Conservation (phyloP, 2,888 invertebrate genomes). For the Leucoma salicis region DNA sequence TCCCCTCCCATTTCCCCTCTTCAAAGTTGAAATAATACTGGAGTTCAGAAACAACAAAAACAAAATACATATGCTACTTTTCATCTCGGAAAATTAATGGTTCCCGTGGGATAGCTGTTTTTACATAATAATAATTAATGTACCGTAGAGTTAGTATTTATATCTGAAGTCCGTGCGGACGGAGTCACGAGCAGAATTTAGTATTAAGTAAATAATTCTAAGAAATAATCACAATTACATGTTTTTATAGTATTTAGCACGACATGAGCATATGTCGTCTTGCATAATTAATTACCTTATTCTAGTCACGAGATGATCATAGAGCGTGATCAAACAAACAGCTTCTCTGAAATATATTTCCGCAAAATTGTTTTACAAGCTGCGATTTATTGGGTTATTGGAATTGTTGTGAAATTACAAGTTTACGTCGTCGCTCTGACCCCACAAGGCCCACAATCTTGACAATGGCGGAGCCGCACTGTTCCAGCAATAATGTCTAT, state of each 20-base stretch:
- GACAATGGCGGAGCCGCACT: constrained; percentile 74
- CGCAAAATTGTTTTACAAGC: constrained; percentile 73
- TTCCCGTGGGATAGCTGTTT: too few species aligned
- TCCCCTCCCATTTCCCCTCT: too few species aligned
- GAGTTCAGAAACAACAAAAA: too few species aligned
- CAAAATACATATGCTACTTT: too few species aligned
- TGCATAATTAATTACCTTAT: constrained; percentile 70
- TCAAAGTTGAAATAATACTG: too few species aligned
- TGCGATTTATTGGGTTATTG: constrained; percentile 74
- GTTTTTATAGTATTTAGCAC: constrained; percentile 31
- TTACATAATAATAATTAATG: too few species aligned
- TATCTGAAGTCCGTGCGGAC: too few species aligned
- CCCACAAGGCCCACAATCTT: constrained; percentile 82
- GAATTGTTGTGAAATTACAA: constrained; percentile 74
- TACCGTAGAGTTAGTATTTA: too few species aligned
- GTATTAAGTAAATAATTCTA: too few species aligned
- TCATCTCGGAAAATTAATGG: too few species aligned
- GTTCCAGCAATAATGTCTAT: constrained; percentile 75
- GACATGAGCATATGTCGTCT: constrained; percentile 53
- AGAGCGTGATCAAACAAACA: constrained; percentile 58
- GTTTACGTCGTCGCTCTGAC: constrained; percentile 68
- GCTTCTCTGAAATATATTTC: constrained; percentile 38
- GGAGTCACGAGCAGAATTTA: too few species aligned
- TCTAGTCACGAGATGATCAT: constrained; percentile 66
- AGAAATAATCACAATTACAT: constrained; percentile 22